Evolutionary conservation across 1,140 invertebrate species (phyloP).

Genomic region (Daktulosphaira vitifoliae): DNA sequence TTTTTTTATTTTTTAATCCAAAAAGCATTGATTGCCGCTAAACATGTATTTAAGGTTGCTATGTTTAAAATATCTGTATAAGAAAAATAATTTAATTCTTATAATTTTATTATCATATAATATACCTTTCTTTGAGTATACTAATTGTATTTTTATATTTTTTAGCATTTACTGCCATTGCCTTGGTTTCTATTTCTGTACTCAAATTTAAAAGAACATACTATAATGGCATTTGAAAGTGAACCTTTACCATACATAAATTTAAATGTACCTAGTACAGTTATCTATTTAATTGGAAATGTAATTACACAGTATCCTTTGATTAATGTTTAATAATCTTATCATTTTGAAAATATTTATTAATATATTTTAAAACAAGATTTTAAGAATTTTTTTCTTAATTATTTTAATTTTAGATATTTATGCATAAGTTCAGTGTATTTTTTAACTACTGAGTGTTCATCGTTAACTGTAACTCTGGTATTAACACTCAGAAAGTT

Average conservation of each 20-base stretch:
- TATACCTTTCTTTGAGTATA: no score
- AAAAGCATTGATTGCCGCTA: no score
- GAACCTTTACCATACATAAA: slow-evolving; percentile 47
- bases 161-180: slow-evolving; percentile 73
- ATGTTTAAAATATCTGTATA: no score
- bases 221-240: slow-evolving; percentile 52
- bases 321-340: background rate
- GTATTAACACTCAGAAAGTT: slow-evolving; percentile 95
- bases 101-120: no score
- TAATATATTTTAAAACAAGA: background rate
- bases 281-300: slow-evolving; percentile 75
- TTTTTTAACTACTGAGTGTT: slow-evolving; percentile 83
- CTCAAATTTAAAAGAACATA: slow-evolving; percentile 66
- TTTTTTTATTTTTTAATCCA: no score
- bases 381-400: background rate
- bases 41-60: no score
- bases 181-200: slow-evolving; percentile 72
- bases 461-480: slow-evolving; percentile 88
- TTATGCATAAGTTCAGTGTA: slow-evolving; percentile 93
- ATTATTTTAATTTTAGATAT: slow-evolving; percentile 48
- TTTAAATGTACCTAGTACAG: slow-evolving; percentile 58
- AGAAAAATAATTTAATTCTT: no score
- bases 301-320: slow-evolving; percentile 79
- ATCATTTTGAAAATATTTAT: background rate
- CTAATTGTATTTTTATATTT: no score